Percentiles rank a stretch among this genome's conserved stretches.
These are phyloP conservation scores for Macropis europaea DNA, from an alignment of 2,888 invertebrate species.

Conservation along the genomic window DNA sequence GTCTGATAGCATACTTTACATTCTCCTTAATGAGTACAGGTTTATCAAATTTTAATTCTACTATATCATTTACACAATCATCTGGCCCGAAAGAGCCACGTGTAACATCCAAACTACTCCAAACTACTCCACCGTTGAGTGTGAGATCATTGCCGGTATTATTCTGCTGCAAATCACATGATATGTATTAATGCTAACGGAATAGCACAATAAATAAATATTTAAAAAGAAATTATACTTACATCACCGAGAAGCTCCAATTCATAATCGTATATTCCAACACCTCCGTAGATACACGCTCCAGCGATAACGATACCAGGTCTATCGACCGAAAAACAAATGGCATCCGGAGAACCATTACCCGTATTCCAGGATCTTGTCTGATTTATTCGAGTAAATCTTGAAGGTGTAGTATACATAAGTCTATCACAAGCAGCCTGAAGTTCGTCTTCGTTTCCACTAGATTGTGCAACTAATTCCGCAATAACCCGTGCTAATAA, in stretches of 20 bases:
- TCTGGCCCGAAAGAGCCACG: slow-evolving; percentile 92
- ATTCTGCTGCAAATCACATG: slow-evolving; percentile 76
- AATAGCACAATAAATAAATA: not conserved
- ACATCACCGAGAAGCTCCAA: slow-evolving; percentile 92
- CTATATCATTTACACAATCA: slow-evolving; percentile 92
- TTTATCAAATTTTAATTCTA: slow-evolving; percentile 94
- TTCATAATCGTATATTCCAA: slow-evolving; percentile 94
- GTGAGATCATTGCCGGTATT: slow-evolving; percentile 82
- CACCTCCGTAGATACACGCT: slow-evolving; percentile 93
- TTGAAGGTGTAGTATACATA: slow-evolving; percentile 91
- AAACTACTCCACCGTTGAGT: slow-evolving; percentile 93
- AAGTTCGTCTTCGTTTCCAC: slow-evolving; percentile 88
- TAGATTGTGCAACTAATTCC: slow-evolving; percentile 91
- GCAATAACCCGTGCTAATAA: slow-evolving; percentile 91
- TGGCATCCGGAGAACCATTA: slow-evolving; percentile 97
- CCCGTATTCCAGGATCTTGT: slow-evolving; percentile 98
- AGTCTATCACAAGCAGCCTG: slow-evolving; percentile 88
- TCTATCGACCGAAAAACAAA: slow-evolving; percentile 95
- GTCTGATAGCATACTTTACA: slow-evolving; percentile 91
- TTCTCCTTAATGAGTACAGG: slow-evolving; percentile 94
- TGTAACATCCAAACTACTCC: slow-evolving; percentile 92
- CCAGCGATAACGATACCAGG: slow-evolving; percentile 94
- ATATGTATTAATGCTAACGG: not conserved
- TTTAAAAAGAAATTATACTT: slow-evolving; percentile 69
- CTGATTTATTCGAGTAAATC: slow-evolving; percentile 94